Base-by-base conservation (phyloP, 1,140 invertebrate genomes). In the Ostrea denselamellosa region DNA sequence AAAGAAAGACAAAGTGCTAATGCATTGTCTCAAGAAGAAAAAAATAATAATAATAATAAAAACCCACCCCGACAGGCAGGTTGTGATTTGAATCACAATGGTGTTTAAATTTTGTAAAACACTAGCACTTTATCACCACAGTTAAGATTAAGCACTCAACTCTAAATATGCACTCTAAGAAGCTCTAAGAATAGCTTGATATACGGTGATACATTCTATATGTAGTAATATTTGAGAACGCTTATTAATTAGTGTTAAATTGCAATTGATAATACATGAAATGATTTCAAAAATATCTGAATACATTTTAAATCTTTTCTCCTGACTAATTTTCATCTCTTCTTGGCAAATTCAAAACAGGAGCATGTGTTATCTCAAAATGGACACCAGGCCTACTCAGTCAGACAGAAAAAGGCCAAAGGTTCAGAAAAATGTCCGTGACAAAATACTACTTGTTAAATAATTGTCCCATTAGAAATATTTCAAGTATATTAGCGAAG, bases 161-260 rank as follows among this genome's bases (percentile, higher is more conserved):
- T 12, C 28, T 77, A 77, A 77, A n/a, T 62, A n/a, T 7, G n/a
- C 34, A 44, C 19, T 28, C 28, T 62, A 77, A 68, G 25, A 22
- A 77, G 68, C 25, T 77, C 68, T 77, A 77, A 14, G 25, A 7
- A 62, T 62, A 62, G 56, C n/a, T 17, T 62, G n/a, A 19, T 28
- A 28, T 77, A 28, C 25, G 12, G 0, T 77, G 12, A 77, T 77
- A 28, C n/a, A 22, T 9, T 71, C n/a, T 77, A 34, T 17, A 77
- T 77, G 68, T 77, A 77, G 68, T 28, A 77, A 77, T 77, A 77
- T 77, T 28, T 77, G 68, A 77, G 25, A 68, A 14, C 9, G 17
- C 28, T 4, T 2, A 28, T 12, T 28, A 17, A 9, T 28, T 25
- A 56, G 9, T 4, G 54, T 12, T 56, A 56, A 12, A 9, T 7